A percentile compares a stretch with the other conserved stretches of the same genome.
phyloP scores from a whole-genome alignment of 2,888 invertebrate genomes.

The Stratiomys singularior region DNA sequence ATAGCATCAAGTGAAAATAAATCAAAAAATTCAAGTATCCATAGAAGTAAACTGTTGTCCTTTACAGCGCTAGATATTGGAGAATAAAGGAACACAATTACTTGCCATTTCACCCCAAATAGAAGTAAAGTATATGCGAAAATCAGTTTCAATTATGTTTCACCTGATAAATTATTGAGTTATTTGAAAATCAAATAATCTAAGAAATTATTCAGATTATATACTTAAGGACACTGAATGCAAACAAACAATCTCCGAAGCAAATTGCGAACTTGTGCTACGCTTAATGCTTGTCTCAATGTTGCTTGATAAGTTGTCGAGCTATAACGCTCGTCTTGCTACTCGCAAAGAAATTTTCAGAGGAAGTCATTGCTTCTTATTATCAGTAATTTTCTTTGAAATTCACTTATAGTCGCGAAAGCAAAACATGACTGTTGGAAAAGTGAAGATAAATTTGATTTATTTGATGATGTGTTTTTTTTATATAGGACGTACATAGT shows the following conservation, averaged over 20 bases:
- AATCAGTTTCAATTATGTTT: background rate
- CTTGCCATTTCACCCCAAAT: background rate
- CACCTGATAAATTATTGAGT: background rate
- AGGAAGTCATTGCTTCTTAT: background rate
- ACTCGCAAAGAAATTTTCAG: background rate
- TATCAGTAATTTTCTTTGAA: conserved; percentile 6
- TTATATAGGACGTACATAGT: too few relatives aligned
- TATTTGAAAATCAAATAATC: background rate
- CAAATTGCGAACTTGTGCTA: background rate
- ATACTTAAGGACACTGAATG: background rate
- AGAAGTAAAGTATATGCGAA: background rate
- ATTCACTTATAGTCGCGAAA: background rate
- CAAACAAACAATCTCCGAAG: background rate
- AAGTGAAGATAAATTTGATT: background rate
- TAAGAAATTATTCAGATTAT: background rate
- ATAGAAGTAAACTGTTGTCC: background rate
- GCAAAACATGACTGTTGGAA: background rate
- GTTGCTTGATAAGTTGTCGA: background rate
- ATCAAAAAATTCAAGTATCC: background rate
- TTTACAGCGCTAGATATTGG: too few relatives aligned
- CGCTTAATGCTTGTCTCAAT: background rate
- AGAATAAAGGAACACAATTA: background rate
- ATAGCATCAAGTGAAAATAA: conserved; percentile 12
- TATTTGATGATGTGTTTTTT: background rate
- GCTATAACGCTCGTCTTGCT: background rate